Evolutionary conservation across 2,888 invertebrate genomes (phyloP).

Genomic region (Archips xylosteana): DNA sequence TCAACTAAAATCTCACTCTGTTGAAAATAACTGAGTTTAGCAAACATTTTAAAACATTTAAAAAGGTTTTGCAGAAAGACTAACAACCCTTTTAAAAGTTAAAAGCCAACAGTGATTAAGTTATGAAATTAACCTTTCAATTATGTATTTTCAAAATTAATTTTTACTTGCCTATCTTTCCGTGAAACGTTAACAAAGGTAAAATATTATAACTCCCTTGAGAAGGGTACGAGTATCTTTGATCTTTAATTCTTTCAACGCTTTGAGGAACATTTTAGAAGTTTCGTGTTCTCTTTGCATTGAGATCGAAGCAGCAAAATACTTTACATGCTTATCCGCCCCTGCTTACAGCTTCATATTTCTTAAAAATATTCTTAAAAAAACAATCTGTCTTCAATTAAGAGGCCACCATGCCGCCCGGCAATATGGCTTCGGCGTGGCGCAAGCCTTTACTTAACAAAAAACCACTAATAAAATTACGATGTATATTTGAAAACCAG

Average conservation of each 20-base stretch:
- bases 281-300: constrained; percentile 10
- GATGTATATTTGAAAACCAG: too few relatives aligned
- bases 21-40: background rate
- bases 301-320: background rate
- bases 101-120: constrained; percentile 5
- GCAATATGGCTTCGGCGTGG: too few relatives aligned
- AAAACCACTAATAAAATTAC: too few relatives aligned
- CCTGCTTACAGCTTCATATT: too few relatives aligned
- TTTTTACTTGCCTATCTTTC: background rate
- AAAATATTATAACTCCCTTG: background rate
- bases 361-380: too few relatives aligned
- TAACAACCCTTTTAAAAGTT: background rate
- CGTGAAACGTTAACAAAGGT: background rate
- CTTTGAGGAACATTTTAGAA: constrained; percentile 5
- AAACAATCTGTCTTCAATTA: too few relatives aligned
- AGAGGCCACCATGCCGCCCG: too few relatives aligned
- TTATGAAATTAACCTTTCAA: background rate
- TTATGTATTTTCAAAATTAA: background rate
- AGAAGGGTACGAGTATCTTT: background rate
- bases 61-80: background rate
- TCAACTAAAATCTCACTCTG: background rate
- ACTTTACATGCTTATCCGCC: too few relatives aligned
- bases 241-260: background rate
- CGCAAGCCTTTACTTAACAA: too few relatives aligned
- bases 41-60: background rate